Evolutionary conservation across 2,888 invertebrate genomes (phyloP), one percentile per base, ranked within the genome.

Genomic region (Erpobdella octoculata): DNA sequence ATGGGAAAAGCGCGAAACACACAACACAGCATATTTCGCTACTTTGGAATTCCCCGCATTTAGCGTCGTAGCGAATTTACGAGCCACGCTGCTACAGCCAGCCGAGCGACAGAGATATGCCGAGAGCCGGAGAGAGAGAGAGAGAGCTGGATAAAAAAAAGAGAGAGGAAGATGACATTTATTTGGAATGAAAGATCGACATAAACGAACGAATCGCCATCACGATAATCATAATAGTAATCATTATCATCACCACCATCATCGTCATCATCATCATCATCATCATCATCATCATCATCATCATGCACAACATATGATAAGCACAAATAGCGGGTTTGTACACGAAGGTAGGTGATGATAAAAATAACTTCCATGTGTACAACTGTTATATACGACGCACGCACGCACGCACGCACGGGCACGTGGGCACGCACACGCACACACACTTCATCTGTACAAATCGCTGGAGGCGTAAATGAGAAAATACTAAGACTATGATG

Each of bases 161-260:
- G 53, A 53, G 53, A 53, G 53, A 25, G 53, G 9, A 28, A 53
- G 53, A 53, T 53, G n/a, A n/a, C n/a, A 53, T 53, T 53, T 53
- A 25, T 25, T 53, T 53, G 53, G 53, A 53, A 53, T 53, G 53
- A 53, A 53, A 53, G 53, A 25, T 53, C 21, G 21, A 53, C 53
- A n/a, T 15, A 28, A n/a, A 21, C 53, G 28, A 28, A 53, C 53
- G 12, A 41, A 21, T 25, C 28, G 53, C 21, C 53, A 53, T 25
- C 21, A 28, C 53, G 28, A 53, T 28, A 53, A 53, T 18, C 18
- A 9, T 53, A 21, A 53, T 21, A 9, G 9, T 41, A 9, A 12
- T 41, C 41, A 9, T 41, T 18, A 9, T 41, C 41, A 9, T 41
- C 41, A 9, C 18, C 41, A 9, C 18, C 41, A 12, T 41, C 41